Percentiles rank a stretch among this genome's conserved stretches.
These are phyloP conservation scores for Leptonema lineaticorne DNA, from an alignment of 1,140 invertebrate species.

Conservation along the genomic window DNA sequence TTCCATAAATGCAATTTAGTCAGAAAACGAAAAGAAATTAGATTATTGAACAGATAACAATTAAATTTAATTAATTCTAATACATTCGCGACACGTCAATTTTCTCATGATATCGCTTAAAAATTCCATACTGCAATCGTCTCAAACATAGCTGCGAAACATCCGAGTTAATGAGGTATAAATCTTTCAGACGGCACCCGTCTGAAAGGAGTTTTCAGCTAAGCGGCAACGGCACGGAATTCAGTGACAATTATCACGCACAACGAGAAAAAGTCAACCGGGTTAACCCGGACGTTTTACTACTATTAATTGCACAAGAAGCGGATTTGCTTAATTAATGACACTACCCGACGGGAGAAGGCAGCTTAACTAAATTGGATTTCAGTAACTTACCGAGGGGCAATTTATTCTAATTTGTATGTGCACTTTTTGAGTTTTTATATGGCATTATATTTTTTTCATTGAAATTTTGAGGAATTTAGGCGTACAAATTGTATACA, in stretches of 20 bases:
- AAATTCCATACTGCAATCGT: too few species aligned
- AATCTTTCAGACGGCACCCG: neutral
- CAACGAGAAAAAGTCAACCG: constrained; percentile 8
- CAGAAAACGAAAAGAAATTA: too few species aligned
- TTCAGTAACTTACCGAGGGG: neutral
- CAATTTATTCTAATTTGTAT: too few species aligned
- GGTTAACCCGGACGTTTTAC: neutral
- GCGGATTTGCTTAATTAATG: constrained; percentile 14
- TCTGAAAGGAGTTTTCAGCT: constrained; percentile 7
- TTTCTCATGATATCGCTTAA: too few species aligned
- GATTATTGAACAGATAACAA: too few species aligned
- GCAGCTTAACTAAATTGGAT: neutral
- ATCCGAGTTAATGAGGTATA: constrained; percentile 6
- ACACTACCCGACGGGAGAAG: neutral
- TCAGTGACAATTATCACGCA: constrained; percentile 1
- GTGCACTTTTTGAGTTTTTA: too few species aligned
- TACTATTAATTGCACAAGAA: neutral
- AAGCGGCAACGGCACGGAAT: neutral
- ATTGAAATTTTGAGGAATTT: too few species aligned
- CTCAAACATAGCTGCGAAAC: neutral
- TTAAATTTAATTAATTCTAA: too few species aligned
- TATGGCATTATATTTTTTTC: too few species aligned
- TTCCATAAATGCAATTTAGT: too few species aligned
- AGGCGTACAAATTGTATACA: too few species aligned
- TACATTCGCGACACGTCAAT: too few species aligned